phyloP scores from a whole-genome alignment of 2,888 invertebrate genomes.

The Melanchra persicariae region DNA sequence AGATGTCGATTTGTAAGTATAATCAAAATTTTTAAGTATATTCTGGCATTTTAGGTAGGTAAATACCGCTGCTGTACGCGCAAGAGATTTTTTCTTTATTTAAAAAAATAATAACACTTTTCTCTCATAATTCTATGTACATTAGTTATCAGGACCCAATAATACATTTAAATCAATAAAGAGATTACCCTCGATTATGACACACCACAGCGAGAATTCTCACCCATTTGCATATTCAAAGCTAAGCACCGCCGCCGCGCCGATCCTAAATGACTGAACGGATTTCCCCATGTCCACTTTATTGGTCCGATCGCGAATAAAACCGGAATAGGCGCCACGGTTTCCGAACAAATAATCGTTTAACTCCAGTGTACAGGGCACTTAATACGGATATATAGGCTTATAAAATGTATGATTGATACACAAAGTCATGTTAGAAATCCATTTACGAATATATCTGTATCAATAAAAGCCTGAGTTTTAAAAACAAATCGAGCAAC shows the following conservation, averaged over 20 bases:
- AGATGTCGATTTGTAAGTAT: no score
- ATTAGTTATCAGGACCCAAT: background rate
- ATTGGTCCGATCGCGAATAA: conserved; percentile 74
- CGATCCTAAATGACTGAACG: conserved; percentile 69
- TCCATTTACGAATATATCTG: conserved; percentile 16
- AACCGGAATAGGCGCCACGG: conserved; percentile 66
- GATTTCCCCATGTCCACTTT: conserved; percentile 72
- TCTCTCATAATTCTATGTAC: no score
- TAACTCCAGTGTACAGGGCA: conserved; percentile 54
- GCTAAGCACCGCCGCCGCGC: conserved; percentile 57
- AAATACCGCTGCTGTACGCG: no score
- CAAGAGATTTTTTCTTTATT: no score
- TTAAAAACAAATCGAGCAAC: conserved; percentile 9
- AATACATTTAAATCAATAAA: conserved; percentile 34
- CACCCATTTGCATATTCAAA: conserved; percentile 59
- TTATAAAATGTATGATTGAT: conserved; percentile 46
- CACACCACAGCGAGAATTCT: conserved; percentile 16
- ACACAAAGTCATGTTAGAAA: conserved; percentile 32
- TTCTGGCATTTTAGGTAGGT: no score
- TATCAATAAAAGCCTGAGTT: conserved; percentile 4
- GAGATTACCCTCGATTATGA: conserved; percentile 36
- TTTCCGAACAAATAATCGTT: conserved; percentile 74
- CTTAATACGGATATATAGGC: conserved; percentile 47
- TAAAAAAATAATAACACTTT: no score
- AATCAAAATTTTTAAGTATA: no score